Base-by-base conservation (phyloP, 2,797 vertebrate species). In the Myotis findleyi region DNA sequence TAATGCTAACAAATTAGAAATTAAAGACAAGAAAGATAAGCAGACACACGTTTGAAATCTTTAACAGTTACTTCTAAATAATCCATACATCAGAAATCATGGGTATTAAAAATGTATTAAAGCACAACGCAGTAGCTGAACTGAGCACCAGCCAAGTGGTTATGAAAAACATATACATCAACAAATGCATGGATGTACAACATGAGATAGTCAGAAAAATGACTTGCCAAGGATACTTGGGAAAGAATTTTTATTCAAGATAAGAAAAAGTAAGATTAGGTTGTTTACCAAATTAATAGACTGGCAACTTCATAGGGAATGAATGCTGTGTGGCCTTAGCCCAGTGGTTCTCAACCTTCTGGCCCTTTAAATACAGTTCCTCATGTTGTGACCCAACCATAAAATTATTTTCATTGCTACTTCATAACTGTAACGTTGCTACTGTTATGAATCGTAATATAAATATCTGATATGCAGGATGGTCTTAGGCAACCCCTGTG, bases 1-100 rank as follows among this genome's bases (percentile, higher is more conserved):
- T 27, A 93, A 18, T 72, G n/a, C 76, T 91, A 94, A 86, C 12
- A 93, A 75, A 95, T 88, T 89, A 66, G 87, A 96, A 93, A 47
- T 86, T 47, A 92, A 87, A 85, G 33, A 55, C 23, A 38, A 38
- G 81, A 89, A 33, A 38, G 41, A 68, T 59, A 93, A 79, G 36
- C 89, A 92, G 93, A 89, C 11, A 41, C 62, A 73, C 0, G 2
- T 66, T 77, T 71, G 30, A 83, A 57, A 79, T 71, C 84, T 90
- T 83, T 92, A 88, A 92, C 49, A 47, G 30, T 77, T 87, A 51
- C 53, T 88, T 91, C 30, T 47, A 93, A 89, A 87, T 91, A 94
- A 95, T 82, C 27, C 12, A 51, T 72, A 8, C 64, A 14, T 87
- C 66, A 83, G 51, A 89, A 94, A 91, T 69, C 33, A 95, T 33